Conservation (phyloP, 2,113 vertebrate genomes). For the Xenopus laevis region DNA sequence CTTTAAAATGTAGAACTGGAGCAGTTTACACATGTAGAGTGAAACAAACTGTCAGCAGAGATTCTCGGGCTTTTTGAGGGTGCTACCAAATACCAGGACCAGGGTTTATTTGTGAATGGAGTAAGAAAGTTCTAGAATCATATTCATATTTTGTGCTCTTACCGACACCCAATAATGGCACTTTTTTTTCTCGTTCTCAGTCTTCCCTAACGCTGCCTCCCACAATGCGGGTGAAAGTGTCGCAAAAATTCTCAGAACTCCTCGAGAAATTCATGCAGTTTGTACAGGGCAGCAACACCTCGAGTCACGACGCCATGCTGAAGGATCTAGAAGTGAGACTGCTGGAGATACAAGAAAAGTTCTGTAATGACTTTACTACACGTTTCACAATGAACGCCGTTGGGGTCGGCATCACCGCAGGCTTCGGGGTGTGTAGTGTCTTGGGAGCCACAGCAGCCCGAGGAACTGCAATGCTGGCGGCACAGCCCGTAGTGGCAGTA, state of each 20-base stretch:
- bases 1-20: no score
- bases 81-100: no score
- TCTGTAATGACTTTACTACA: neutral
- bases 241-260: conserved; percentile 1
- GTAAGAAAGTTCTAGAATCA: no score
- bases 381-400: conserved; percentile 8
- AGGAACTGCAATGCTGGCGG: neutral
- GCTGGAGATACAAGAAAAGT: conserved; percentile 6
- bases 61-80: no score
- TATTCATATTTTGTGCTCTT: no score
- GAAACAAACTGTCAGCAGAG: no score
- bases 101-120: no score
- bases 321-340: conserved; percentile 1
- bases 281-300: neutral
- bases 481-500: neutral
- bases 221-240: conserved; percentile 4
- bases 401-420: neutral
- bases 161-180: no score
- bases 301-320: neutral
- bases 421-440: neutral
- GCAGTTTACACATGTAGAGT: no score
- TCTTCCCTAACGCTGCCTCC: neutral
- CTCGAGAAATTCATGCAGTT: neutral
- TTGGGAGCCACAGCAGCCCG: conserved; percentile 6
- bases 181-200: neutral